Evolutionary conservation across 2,888 invertebrate genomes (phyloP), one percentile per base, ranked within the genome.

Genomic region (Ichneumon xanthorius): DNA sequence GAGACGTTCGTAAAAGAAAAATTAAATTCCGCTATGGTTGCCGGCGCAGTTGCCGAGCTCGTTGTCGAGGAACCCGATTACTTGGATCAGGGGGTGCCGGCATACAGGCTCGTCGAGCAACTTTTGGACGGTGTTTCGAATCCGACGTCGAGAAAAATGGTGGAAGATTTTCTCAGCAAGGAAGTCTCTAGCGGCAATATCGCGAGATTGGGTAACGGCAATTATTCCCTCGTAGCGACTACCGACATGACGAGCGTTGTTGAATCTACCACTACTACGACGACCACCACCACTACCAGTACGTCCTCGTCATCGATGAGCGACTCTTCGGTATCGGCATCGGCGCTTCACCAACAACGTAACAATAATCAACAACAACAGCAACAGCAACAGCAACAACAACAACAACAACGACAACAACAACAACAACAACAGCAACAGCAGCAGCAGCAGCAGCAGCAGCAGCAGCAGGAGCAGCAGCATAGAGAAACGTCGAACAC

Each of bases 1-100:
- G 95, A 94, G 94, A 95, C 96, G 89, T 94, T 94, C 26, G 95
- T 91, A 93, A 96, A 92, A 92, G 96, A 92, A 88, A 94, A 92
- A 89, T 91, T 90, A 78, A 94, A 91, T 88, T 93, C 91, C 86
- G 87, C 88, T 48, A 93, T 96, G 89, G 95, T 97, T 86, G 96
- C 96, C 70, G 96, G 96, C 86, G 96, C 97, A 30, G 96, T 97
- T 86, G 96, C 96, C 75, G 96, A 96, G 90, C 94, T 97, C 48
- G 96, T 97, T 86, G 95, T 96, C 88, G 95, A 96, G 90, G 96
- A 97, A 91, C 96, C 96, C 78, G 96, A 96, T 93, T 97, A 96
- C 90, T 94, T 96, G 82, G 96, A 96, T 92, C 95, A 96, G 92
- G 97, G 97, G 26, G 96, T 97, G 84, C 96, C 96, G n/a, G 95